These are phyloP conservation scores for Astreopora myriophthalma DNA, from an alignment of 64 coral and sea anemone species.

Conservation along the genomic window DNA sequence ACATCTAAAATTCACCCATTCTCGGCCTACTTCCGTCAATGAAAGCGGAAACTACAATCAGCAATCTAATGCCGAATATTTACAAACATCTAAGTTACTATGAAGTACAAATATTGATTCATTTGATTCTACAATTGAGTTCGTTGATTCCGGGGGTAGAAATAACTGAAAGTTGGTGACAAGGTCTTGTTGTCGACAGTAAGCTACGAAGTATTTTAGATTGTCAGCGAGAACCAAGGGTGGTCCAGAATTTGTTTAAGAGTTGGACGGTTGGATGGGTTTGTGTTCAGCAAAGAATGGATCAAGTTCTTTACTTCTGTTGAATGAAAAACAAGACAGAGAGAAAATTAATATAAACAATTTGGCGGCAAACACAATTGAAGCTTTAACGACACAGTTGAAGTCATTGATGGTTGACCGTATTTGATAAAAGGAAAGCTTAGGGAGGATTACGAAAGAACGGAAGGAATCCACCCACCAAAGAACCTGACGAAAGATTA, in stretches of 20 bases:
- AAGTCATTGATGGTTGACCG: neutral
- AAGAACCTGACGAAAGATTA: too few relatives aligned
- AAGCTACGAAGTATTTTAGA: neutral
- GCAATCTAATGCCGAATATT: neutral
- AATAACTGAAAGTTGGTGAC: neutral
- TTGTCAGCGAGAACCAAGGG: neutral
- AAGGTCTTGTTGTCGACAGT: neutral
- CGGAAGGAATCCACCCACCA: too few relatives aligned
- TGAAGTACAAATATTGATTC: neutral
- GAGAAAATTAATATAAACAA: neutral
- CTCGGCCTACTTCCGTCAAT: too few relatives aligned
- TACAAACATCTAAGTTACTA: neutral
- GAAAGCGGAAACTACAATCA: too few relatives aligned
- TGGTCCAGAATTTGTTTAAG: neutral
- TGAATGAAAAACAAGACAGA: neutral
- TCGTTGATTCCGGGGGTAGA: neutral
- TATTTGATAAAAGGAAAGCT: too few relatives aligned
- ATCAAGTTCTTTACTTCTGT: constrained; percentile 19
- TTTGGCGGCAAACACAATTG: neutral
- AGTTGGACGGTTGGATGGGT: neutral
- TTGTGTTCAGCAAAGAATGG: neutral
- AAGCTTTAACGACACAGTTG: neutral
- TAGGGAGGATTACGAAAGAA: too few relatives aligned
- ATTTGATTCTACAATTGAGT: neutral
- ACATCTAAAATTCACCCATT: too few relatives aligned